Base-by-base conservation (phyloP, 1,140 invertebrate genomes). In the Eufriesea mexicana region DNA sequence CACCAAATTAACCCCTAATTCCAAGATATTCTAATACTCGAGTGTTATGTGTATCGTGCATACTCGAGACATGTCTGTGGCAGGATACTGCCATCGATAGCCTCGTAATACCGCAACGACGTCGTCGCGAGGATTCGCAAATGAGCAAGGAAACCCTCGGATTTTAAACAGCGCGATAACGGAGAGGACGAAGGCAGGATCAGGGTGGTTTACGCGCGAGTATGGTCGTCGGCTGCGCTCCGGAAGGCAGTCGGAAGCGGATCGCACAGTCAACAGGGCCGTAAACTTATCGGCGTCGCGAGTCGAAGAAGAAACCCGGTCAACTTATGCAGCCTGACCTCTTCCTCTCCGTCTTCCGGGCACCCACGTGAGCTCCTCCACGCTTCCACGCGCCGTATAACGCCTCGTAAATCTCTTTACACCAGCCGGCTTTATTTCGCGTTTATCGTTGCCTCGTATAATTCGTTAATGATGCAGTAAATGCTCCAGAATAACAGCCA, bases 391-490 rank as follows among this genome's bases (percentile, higher is more conserved):
- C 42, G 59, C 78, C 82, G 51, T 67, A 49, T 76, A 70, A 67
- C 42, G 10, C 74, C 62, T 86, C 89, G 86, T 92, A 91, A 92
- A 92, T 92, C 90, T 90, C 87, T 90, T 91, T 90, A 90, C 89
- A 89, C 85, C 86, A 82, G 77, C 80, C 57, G 62, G 84, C 89
- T 92, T 92, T 91, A 91, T 92, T 90, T 91, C 86, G 62, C 79
- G 86, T 90, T 92, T 92, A 92, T 92, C 91, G 90, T 89, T 76
- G 90, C 90, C 90, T 91, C 91, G 90, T 92, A 89, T 86, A 92
- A 91, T 90, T 91, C 87, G 90, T 92, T 91, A 91, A 92, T 92
- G 90, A 91, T 89, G 90, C 88, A 89, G 86, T 92, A 91, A 92
- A 92, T 84, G 84, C 74, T 78, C 86, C 86, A 88, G 79, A 85